Evolutionary conservation across 2,113 vertebrate genomes (phyloP).

Genomic region (Aptenodytes patagonicus): DNA sequence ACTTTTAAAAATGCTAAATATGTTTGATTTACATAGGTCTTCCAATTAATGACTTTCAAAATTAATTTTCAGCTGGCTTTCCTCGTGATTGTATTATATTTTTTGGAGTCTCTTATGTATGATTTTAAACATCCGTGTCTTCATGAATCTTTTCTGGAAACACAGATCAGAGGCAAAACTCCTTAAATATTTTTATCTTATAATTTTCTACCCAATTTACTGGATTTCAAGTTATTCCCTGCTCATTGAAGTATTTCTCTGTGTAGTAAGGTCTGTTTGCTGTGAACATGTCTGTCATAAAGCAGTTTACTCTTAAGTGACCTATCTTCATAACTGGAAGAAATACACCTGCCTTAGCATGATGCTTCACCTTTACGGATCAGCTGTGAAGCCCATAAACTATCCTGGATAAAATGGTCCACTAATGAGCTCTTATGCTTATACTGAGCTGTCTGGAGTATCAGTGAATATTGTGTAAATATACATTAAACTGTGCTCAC

Average conservation of each 20-base stretch:
- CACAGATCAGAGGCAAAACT: neutral
- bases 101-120: neutral
- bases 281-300: neutral
- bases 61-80: neutral
- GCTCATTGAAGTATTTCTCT: neutral
- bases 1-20: neutral
- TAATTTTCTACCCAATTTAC: neutral
- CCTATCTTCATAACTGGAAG: neutral
- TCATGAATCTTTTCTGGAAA: neutral
- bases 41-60: neutral
- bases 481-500: neutral
- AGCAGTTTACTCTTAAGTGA: neutral
- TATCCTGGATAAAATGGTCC: neutral
- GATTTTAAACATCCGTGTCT: neutral
- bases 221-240: neutral
- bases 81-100: neutral
- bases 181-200: neutral
- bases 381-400: neutral
- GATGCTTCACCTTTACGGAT: neutral
- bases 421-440: neutral
- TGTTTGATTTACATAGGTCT: neutral
- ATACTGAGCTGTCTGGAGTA: neutral
- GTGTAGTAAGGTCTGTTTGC: neutral
- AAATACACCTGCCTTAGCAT: neutral
- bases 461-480: neutral